phyloP scores from a whole-genome alignment of 2,113 vertebrate genomes.

The Acanthochromis polyacanthus region DNA sequence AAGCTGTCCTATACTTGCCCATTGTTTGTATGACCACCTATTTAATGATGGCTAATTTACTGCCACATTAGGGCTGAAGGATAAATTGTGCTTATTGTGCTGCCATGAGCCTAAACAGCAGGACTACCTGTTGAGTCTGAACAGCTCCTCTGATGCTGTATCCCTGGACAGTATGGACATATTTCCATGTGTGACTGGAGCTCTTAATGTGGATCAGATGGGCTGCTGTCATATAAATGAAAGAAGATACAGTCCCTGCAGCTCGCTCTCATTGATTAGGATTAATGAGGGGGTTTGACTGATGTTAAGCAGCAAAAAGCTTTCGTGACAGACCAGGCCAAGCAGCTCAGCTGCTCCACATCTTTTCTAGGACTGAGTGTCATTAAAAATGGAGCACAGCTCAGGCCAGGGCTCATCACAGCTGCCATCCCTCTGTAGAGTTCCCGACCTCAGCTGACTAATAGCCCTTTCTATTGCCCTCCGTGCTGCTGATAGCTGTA shows the following conservation, averaged over 20 bases:
- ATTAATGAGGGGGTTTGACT: constrained; percentile 39
- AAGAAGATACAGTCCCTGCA: constrained; percentile 8
- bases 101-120: neutral
- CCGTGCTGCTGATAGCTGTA: constrained; percentile 21
- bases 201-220: constrained; percentile 24
- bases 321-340: constrained; percentile 21
- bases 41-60: neutral
- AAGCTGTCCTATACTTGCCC: neutral
- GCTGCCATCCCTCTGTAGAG: constrained; percentile 22
- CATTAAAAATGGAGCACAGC: constrained; percentile 73
- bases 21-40: constrained; percentile 30
- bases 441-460: constrained; percentile 58
- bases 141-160: neutral
- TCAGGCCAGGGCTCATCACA: constrained; percentile 46
- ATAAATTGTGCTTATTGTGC: neutral
- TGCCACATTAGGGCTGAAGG: constrained; percentile 18
- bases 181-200: constrained; percentile 3
- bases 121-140: neutral
- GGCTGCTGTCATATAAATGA: constrained; percentile 16
- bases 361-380: constrained; percentile 22
- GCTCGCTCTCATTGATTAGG: constrained; percentile 36
- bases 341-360: constrained; percentile 24
- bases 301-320: constrained; percentile 12
- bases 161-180: neutral
- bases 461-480: constrained; percentile 38